phyloP scores from a whole-genome alignment of 2,113 vertebrate species.

The Coregonus clupeaformis region DNA sequence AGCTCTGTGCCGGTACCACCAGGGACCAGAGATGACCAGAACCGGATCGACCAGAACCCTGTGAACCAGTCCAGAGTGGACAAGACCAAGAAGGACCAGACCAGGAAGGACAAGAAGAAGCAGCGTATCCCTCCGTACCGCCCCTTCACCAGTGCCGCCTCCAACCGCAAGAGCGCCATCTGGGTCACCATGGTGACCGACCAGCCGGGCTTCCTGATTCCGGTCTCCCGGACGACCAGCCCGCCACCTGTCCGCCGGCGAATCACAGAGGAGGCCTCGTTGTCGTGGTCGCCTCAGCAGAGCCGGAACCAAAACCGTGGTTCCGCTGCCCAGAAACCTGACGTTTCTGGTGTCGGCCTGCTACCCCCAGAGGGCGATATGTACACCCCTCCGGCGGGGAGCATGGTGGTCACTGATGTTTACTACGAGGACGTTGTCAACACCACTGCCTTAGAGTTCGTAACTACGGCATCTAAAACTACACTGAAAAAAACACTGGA shows the following conservation, averaged over 20 bases:
- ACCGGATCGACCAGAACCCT: not conserved
- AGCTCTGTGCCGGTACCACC: slow-evolving; percentile 17
- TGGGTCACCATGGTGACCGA: slow-evolving; percentile 56
- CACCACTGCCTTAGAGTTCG: slow-evolving; percentile 32
- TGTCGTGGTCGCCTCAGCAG: slow-evolving; percentile 50
- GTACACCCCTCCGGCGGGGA: slow-evolving; percentile 39
- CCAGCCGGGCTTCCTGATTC: slow-evolving; percentile 69
- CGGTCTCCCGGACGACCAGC: slow-evolving; percentile 39
- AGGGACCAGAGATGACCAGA: slow-evolving; percentile 26
- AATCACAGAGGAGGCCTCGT: slow-evolving; percentile 67
- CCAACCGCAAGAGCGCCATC: slow-evolving; percentile 57
- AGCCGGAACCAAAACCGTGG: slow-evolving; percentile 12
- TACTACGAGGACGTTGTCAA: slow-evolving; percentile 65
- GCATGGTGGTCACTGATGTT: slow-evolving; percentile 61
- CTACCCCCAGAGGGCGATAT: slow-evolving; percentile 25
- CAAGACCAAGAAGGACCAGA: not conserved
- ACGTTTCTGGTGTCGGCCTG: slow-evolving; percentile 12
- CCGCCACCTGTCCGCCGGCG: slow-evolving; percentile 38
- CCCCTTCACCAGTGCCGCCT: slow-evolving; percentile 28
- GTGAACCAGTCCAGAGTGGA: slow-evolving; percentile 22
- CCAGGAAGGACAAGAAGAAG: slow-evolving; percentile 24
- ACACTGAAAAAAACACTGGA: not conserved
- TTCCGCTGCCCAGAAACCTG: not conserved
- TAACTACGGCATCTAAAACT: not conserved
- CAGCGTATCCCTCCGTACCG: slow-evolving; percentile 14